A percentile compares a stretch with the other conserved stretches of the same genome.
phyloP scores from a whole-genome alignment of 2,888 invertebrate genomes.

The Lithophane ornitopus region DNA sequence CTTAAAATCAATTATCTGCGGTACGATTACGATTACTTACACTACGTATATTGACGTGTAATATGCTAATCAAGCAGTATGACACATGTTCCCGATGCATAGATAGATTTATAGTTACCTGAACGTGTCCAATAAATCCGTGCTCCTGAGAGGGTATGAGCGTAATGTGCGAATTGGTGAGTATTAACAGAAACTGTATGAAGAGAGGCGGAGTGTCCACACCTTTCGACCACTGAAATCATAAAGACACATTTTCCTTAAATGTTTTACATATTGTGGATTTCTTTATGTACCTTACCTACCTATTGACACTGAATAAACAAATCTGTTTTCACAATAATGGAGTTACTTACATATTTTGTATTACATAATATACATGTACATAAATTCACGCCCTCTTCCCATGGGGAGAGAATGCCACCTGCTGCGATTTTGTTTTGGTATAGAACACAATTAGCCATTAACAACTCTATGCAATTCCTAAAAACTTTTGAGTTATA shows the following conservation, averaged over 20 bases:
- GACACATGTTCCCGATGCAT: background rate
- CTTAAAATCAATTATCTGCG: no score
- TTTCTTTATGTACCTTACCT: background rate
- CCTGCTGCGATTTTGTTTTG: background rate
- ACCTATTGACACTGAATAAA: background rate
- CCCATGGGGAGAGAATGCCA: background rate
- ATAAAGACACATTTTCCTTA: background rate
- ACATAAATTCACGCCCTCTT: background rate
- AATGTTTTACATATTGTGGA: background rate
- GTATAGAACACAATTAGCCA: background rate
- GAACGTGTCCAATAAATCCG: constrained; percentile 81
- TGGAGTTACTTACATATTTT: background rate
- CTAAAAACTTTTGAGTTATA: background rate
- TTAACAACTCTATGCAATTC: background rate
- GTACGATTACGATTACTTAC: no score
- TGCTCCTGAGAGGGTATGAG: constrained; percentile 82
- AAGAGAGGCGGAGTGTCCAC: constrained; percentile 76
- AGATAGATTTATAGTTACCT: constrained; percentile 70
- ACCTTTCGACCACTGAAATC: constrained; percentile 76
- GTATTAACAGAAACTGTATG: constrained; percentile 81
- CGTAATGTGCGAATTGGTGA: constrained; percentile 82
- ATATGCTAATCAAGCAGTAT: background rate
- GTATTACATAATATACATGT: background rate
- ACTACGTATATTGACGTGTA: no score
- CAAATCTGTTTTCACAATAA: background rate